A percentile compares a stretch with the other conserved stretches of the same genome.
These are phyloP conservation scores for Myripristis jacobus DNA, from an alignment of 2,797 vertebrate genomes.

Conservation along the genomic window DNA sequence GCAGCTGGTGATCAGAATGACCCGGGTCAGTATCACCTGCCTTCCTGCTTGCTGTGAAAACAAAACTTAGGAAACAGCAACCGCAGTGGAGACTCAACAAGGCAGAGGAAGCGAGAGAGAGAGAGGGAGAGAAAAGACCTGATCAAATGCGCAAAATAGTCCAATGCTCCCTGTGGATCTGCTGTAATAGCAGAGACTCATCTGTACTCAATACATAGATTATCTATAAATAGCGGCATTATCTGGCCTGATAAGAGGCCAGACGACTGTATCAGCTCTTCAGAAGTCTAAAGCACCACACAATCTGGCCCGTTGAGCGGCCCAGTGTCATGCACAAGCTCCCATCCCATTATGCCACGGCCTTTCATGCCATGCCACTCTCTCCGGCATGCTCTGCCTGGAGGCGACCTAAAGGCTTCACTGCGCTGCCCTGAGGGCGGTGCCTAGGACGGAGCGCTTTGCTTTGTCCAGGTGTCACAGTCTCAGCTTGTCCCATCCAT, in stretches of 20 bases:
- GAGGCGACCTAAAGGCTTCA: background rate
- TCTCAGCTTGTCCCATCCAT: no score
- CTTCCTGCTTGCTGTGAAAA: background rate
- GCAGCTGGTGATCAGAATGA: background rate
- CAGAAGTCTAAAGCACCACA: constrained; percentile 68
- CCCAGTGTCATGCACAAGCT: constrained; percentile 14
- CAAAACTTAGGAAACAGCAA: background rate
- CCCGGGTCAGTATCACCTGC: background rate
- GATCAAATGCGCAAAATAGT: constrained; percentile 28
- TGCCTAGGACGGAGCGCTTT: no score
- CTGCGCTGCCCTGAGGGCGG: no score
- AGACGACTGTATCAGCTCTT: constrained; percentile 73
- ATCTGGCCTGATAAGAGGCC: constrained; percentile 77
- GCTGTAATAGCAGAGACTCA: constrained; percentile 63
- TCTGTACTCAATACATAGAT: constrained; percentile 80
- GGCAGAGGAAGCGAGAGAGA: background rate
- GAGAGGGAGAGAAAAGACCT: constrained; percentile 5
- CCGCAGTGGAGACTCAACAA: background rate
- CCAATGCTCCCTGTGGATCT: constrained; percentile 45
- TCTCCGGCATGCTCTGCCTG: background rate
- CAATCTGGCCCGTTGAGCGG: constrained; percentile 47
- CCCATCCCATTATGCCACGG: constrained; percentile 19
- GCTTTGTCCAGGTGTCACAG: no score
- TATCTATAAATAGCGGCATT: constrained; percentile 85
- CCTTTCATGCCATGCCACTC: constrained; percentile 31